Evolutionary conservation across 2,113 vertebrate genomes (phyloP), one percentile per base, ranked within the genome.

Genomic region (Microcebus griseorufus): DNA sequence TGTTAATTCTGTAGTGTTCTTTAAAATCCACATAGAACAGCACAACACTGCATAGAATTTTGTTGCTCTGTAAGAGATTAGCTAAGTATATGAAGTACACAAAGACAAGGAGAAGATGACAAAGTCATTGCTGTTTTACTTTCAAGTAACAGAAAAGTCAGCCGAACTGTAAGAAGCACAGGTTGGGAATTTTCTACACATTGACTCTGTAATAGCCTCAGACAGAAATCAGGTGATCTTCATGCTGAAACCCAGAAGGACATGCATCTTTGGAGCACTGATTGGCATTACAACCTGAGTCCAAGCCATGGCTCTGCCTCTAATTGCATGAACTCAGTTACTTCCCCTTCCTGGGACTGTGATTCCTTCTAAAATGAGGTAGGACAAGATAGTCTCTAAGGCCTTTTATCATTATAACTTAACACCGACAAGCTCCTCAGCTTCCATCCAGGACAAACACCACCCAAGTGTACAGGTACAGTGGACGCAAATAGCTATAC

Each of bases 21-120:
- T 94, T 72, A 87, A 78, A 96, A 80, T 81, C 64, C 90, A 90
- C 69, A 82, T 0, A 67, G 48, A 81, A 85, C 27, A 88, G 51
- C 29, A 2, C 70, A 88, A 75, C 1, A 60, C 27, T n/a, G 16
- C 29, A 23, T 55, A 27, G 45, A 53, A 88, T 88, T 80, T 39
- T 67, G 67, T 53, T 67, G 5, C 58, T 95, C 84, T 34, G 2
- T 53, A 34, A 73, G 69, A 67, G 48, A 84, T 90, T 55, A 92
- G 60, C 53, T 88, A 95, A 90, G 73, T 85, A 65, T 72, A 87
- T 17, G 42, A 92, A 82, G 62, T 45, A 83, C 17, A 79, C 48
- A 93, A 89, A 94, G 64, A 64, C 53, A 69, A 82, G 45, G 64
- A 12, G 12, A 22, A 58, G 34, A 73, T 65, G 67, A 39, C 11